phyloP scores from a whole-genome alignment of 1,140 invertebrate species.

The Micrasema minimum region DNA sequence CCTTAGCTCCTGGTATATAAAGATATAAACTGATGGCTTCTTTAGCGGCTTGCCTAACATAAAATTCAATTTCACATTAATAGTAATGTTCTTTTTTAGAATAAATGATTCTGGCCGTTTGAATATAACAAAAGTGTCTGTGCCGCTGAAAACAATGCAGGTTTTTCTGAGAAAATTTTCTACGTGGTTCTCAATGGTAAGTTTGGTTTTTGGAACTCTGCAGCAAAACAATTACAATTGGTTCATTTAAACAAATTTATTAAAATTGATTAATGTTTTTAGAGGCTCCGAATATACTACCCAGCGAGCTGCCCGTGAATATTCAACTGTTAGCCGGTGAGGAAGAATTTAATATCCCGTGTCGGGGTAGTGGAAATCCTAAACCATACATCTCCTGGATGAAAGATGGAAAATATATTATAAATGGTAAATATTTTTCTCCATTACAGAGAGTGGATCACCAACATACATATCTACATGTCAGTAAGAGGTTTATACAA shows the following conservation, averaged over 20 bases:
- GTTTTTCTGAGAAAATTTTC: conserved; percentile 56
- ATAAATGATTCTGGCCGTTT: conserved; percentile 57
- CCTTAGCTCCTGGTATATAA: no score
- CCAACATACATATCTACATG: no score
- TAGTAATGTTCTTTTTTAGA: no score
- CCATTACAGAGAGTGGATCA: no score
- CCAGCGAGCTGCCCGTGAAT: conserved; percentile 56
- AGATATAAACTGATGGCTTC: no score
- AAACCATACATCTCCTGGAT: conserved; percentile 59
- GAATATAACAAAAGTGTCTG: conserved; percentile 57
- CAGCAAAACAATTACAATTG: no score
- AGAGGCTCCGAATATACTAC: conserved; percentile 59
- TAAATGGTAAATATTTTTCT: not conserved
- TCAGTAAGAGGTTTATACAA: no score
- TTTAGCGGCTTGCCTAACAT: no score
- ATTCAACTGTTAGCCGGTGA: conserved; percentile 57
- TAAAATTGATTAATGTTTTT: no score
- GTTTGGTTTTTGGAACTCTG: no score
- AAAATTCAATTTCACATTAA: no score
- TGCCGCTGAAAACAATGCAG: conserved; percentile 59
- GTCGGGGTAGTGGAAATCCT: conserved; percentile 59
- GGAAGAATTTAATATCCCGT: conserved; percentile 56
- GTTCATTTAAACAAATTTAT: no score
- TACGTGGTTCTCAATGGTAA: conserved; percentile 58
- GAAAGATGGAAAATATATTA: conserved; percentile 59